phyloP scores from a whole-genome alignment of 2,888 invertebrate genomes.

The Marasmarcha lunaedactyla region DNA sequence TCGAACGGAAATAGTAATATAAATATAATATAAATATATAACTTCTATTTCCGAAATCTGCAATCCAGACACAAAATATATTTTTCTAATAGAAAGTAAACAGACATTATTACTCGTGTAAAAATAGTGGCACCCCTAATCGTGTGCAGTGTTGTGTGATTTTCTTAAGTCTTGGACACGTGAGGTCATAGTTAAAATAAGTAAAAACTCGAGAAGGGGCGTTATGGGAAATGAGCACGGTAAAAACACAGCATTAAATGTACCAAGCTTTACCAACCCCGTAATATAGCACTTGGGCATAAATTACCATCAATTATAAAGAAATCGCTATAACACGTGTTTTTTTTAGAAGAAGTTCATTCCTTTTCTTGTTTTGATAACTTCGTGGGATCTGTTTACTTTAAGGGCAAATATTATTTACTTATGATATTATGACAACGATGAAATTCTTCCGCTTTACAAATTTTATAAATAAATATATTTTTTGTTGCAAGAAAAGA shows the following conservation, averaged over 20 bases:
- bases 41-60: too few relatives aligned
- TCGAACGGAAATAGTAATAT: too few relatives aligned
- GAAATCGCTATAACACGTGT: constrained; percentile 9
- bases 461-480: too few relatives aligned
- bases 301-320: constrained; percentile 37
- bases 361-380: not conserved
- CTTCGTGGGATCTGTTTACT: too few relatives aligned
- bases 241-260: constrained; percentile 49
- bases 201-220: constrained; percentile 65
- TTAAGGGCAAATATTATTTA: too few relatives aligned
- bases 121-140: constrained; percentile 15
- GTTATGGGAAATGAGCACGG: constrained; percentile 70
- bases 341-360: not conserved
- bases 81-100: constrained; percentile 5
- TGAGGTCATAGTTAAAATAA: constrained; percentile 68
- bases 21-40: too few relatives aligned
- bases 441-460: too few relatives aligned
- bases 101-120: constrained; percentile 7
- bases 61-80: not conserved
- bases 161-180: constrained; percentile 68
- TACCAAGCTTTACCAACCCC: constrained; percentile 47
- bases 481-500: too few relatives aligned
- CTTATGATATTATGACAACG: too few relatives aligned
- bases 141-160: constrained; percentile 54
- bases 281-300: constrained; percentile 42